Evolutionary conservation across 2,113 vertebrate genomes (phyloP), one percentile per base, ranked within the genome.

Genomic region (Aptenodytes forsteri): DNA sequence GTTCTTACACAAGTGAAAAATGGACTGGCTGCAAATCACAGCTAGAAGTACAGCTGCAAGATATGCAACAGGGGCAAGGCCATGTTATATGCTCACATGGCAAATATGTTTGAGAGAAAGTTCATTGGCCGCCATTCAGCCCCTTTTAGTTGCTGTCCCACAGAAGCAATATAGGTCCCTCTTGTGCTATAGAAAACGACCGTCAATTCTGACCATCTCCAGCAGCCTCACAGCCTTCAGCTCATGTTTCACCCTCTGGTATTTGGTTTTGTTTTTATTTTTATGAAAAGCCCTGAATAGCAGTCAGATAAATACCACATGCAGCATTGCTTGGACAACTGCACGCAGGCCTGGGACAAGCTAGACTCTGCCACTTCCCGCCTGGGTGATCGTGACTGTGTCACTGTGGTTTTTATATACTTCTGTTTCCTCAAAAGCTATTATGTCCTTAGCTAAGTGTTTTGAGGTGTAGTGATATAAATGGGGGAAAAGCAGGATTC

Each of bases 41-140:
- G 38, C 30, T 93, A 55, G 83, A 78, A 95, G 84, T 18, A 77
- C 38, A 87, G 32, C 59, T 93, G 61, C 47, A 67, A 78, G 52
- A 18, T 34, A 23, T 26, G 26, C 47, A 83, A 38, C 30, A 20
- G 27, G 56, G 11, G 27, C 58, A 88, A 69, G 34, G 47, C 23
- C 8, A 3, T 70, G 66, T 52, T 89, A 40, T 22, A 36, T 44
- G 58, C 11, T 62, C 16, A 54, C 23, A 6, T 34, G 69, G 80
- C 21, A 82, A 75, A 71, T 84, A 46, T 10, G 50, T 88, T 62
- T 54, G 65, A 54, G 42, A 64, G 61, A 70, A 93, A 72, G 36
- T 56, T 94, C 47, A 30, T 30, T 36, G 64, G 23, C 54, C 0
- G 0, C 32, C 17, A 34, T 47, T 71, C 67, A 92, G 46, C 15